phyloP scores from a whole-genome alignment of 2,113 vertebrate species.

The Ondatra zibethicus region DNA sequence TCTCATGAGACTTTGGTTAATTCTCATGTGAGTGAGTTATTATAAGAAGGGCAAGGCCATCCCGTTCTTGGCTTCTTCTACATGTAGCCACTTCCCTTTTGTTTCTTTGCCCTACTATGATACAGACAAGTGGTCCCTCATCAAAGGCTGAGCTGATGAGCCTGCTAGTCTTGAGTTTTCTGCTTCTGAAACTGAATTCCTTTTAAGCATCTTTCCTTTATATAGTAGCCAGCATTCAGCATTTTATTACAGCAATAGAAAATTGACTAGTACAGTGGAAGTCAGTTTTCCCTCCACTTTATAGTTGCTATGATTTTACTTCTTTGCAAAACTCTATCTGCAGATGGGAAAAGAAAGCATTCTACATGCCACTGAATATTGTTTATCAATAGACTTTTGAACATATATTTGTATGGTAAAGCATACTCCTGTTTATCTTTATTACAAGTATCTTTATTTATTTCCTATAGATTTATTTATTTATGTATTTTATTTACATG shows the following conservation, averaged over 20 bases:
- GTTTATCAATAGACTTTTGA: neutral
- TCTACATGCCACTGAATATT: neutral
- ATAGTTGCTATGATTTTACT: neutral
- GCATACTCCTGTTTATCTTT: neutral
- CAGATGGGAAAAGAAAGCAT: neutral
- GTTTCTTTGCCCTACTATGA: neutral
- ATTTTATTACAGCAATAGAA: neutral
- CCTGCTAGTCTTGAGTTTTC: neutral
- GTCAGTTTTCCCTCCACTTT: neutral
- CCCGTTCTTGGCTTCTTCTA: neutral
- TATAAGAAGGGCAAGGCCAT: neutral
- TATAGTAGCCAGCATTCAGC: neutral
- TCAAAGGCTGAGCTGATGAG: neutral
- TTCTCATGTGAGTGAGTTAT: neutral
- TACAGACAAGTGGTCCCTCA: neutral
- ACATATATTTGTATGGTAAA: neutral
- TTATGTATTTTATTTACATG: neutral
- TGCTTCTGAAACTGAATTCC: neutral
- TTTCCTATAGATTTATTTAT: neutral
- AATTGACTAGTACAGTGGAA: neutral
- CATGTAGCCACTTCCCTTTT: neutral
- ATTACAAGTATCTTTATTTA: neutral
- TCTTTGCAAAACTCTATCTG: neutral
- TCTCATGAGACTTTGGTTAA: neutral
- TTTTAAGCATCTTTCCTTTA: neutral